phyloP scores from a whole-genome alignment of 2,113 vertebrate species.

The Pedionomus torquatus region DNA sequence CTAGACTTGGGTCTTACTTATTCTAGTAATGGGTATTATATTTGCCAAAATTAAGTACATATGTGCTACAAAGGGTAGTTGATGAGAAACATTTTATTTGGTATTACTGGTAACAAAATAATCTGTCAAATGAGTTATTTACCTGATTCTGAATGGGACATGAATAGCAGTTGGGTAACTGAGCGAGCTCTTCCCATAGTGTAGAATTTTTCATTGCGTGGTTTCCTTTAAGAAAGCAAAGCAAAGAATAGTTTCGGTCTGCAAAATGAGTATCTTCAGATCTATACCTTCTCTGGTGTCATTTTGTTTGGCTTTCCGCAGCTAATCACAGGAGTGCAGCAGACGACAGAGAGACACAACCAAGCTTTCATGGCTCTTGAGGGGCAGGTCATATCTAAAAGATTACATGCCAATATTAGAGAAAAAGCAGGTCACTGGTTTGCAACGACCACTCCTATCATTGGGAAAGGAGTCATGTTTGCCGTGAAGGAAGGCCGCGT shows the following conservation, averaged over 20 bases:
- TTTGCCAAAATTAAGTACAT: neutral
- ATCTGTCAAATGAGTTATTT: neutral
- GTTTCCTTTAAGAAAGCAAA: neutral
- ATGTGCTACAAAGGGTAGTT: neutral
- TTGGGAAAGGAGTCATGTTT: constrained; percentile 95
- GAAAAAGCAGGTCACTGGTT: constrained; percentile 98
- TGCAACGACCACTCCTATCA: constrained; percentile 89
- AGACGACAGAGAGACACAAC: constrained; percentile 94
- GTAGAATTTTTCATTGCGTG: neutral
- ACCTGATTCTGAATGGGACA: neutral
- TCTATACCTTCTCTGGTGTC: neutral
- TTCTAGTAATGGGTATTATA: neutral
- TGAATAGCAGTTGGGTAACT: rapidly evolving
- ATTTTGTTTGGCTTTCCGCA: constrained; percentile 62
- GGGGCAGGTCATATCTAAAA: constrained; percentile 92
- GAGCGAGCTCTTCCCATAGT: neutral
- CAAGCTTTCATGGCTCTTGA: constrained; percentile 97
- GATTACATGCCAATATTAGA: constrained; percentile 80
- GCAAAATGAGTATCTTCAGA: neutral
- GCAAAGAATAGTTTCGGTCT: neutral
- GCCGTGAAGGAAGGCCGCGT: constrained; percentile 93
- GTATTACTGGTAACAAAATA: neutral
- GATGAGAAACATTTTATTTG: neutral
- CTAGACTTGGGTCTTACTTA: neutral
- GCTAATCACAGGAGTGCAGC: constrained; percentile 96